Evolutionary conservation across 2,113 vertebrate species (phyloP).

Genomic region (Halcyon malimbica): DNA sequence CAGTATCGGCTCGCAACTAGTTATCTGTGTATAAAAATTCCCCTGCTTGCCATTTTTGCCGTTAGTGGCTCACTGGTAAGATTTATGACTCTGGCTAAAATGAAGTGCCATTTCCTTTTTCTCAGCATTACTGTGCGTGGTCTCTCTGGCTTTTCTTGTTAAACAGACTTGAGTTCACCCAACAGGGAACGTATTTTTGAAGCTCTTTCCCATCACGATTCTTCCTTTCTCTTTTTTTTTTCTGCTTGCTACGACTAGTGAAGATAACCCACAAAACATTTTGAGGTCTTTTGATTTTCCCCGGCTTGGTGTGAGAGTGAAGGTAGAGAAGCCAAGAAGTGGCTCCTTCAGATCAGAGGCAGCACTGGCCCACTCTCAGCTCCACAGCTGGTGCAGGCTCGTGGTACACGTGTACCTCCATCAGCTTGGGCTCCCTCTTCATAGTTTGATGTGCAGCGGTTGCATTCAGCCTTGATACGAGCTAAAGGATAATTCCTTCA

Average conservation of each 20-base stretch:
- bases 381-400: background rate
- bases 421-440: background rate
- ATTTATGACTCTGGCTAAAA: constrained; percentile 68
- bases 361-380: background rate
- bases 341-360: background rate
- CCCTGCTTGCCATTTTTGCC: constrained; percentile 42
- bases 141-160: constrained; percentile 63
- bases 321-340: constrained; percentile 43
- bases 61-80: constrained; percentile 54
- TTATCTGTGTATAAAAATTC: constrained; percentile 64
- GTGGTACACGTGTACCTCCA: accelerated
- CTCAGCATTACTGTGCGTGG: constrained; percentile 54
- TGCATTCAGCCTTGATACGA: background rate
- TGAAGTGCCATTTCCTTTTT: constrained; percentile 72
- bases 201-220: constrained; percentile 56
- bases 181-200: constrained; percentile 49
- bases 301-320: constrained; percentile 39
- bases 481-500: background rate
- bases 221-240: constrained; percentile 3
- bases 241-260: constrained; percentile 11
- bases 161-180: constrained; percentile 50
- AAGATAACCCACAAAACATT: constrained; percentile 29
- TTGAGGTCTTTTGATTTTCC: constrained; percentile 31
- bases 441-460: background rate
- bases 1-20: constrained; percentile 55